Base-by-base conservation (phyloP, 1,140 invertebrate genomes). In the Campoletis sonorensis region DNA sequence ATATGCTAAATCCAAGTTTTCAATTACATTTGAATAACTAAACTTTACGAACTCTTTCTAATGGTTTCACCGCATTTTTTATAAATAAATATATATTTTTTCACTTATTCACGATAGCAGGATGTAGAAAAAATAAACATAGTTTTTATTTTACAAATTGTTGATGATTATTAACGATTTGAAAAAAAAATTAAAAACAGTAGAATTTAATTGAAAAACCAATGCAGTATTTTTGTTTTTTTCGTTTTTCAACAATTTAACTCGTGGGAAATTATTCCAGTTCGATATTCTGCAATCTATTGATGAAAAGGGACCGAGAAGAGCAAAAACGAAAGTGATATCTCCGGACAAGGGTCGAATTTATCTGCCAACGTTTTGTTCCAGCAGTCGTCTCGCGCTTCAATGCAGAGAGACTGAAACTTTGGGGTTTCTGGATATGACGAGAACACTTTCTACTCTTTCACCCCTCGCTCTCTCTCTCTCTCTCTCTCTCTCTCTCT, bases 361-460 rank as follows among this genome's bases (percentile, higher is more conserved):
- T 75, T 51, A 26, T 30, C 26, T 18, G 40, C 16, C n/a, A 40
- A 23, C 70, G 70, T 30, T 40, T 16, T 23, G 37, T 70, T 70
- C 70, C 33, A 72, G 70, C 33, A 45, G 70, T 45, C 37, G 40
- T 40, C 40, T 45, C 15, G 33, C 16, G 70, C 33, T 54, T 75
- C 23, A 49, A 54, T 49, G 23, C 27, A 33, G 67, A 18, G 67
- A 70, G 26, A 54, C 21, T 54, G 45, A 26, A 75, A 75, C 72
- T 75, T 75, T 51, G 8, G 72, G 70, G 72, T 45, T 75, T 75
- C 49, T 49, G 33, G 40, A 49, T 72, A 27, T 27, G 26, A 70
- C 45, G 72, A 23, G 49, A 10, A 26, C 72, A 27, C 26, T 75
- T 75, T 30, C 40, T 1, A 45, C 40, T 45, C 40, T 45, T 45